These are phyloP conservation scores for Micromys minutus DNA, from an alignment of 2,113 vertebrate species.

Conservation along the genomic window DNA sequence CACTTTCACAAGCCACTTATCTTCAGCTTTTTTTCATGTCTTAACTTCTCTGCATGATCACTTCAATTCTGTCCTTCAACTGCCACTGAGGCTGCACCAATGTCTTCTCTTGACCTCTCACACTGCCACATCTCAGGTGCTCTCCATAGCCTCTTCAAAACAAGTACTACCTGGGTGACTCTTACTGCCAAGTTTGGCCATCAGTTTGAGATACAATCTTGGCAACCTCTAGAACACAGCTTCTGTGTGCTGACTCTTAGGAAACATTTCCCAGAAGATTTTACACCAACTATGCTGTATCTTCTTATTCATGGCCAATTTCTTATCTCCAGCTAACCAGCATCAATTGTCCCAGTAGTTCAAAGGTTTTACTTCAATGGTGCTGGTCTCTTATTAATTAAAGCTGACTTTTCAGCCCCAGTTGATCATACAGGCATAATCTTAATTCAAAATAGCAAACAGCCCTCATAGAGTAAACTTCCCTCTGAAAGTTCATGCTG, in stretches of 20 bases:
- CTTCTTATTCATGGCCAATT: neutral
- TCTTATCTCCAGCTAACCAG: neutral
- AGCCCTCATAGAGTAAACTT: neutral
- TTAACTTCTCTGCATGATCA: neutral
- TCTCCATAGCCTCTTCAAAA: neutral
- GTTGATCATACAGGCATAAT: neutral
- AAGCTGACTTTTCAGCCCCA: neutral
- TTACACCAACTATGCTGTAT: neutral
- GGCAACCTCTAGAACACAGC: neutral
- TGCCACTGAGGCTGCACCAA: neutral
- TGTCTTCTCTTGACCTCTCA: neutral
- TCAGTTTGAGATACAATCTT: neutral
- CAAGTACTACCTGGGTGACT: neutral
- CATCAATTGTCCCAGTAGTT: neutral
- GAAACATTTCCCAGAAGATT: neutral
- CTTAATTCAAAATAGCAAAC: neutral
- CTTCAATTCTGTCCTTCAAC: neutral
- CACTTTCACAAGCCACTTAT: neutral
- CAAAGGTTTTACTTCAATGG: neutral
- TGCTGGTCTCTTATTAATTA: neutral
- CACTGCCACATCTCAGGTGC: neutral
- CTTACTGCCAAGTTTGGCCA: neutral
- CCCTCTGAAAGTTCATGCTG: too few relatives aligned
- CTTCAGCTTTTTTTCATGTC: neutral
- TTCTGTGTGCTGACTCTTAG: neutral